A percentile compares a stretch with the other conserved stretches of the same genome.
Conservation (phyloP, 2,888 invertebrate species). For the Hyposoter dolosus region DNA sequence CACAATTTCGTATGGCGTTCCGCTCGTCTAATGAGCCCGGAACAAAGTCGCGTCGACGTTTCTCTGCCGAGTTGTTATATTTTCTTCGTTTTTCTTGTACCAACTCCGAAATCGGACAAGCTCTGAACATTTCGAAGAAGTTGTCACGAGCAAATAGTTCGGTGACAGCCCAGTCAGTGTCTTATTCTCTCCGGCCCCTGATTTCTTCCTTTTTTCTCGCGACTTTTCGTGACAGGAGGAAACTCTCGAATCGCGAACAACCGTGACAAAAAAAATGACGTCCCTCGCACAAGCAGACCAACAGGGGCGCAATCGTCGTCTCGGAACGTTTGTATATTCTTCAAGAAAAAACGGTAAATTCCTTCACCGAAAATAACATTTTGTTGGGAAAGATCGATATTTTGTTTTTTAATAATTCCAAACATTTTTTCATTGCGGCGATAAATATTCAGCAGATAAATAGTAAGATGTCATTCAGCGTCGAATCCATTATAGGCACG, state of each 20-base stretch:
- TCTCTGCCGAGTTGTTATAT: constrained; percentile 45
- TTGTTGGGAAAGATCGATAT: too few species aligned
- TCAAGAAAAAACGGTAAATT: neutral
- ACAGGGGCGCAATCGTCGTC: neutral
- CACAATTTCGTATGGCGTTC: constrained; percentile 72
- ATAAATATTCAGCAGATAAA: too few species aligned
- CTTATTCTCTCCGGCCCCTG: constrained; percentile 61
- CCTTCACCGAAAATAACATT: neutral
- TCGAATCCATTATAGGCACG: constrained; percentile 82
- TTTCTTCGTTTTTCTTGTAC: constrained; percentile 64
- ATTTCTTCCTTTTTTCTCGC: neutral
- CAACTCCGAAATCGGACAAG: constrained; percentile 60
- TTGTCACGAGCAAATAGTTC: constrained; percentile 76
- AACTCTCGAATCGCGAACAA: constrained; percentile 10
- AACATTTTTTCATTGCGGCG: too few species aligned
- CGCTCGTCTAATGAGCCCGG: constrained; percentile 78
- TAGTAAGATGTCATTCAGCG: constrained; percentile 82
- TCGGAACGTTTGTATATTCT: neutral
- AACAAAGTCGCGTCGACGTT: constrained; percentile 77
- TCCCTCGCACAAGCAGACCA: constrained; percentile 61
- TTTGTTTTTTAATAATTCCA: too few species aligned
- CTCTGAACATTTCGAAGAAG: constrained; percentile 73
- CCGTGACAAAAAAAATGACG: constrained; percentile 73
- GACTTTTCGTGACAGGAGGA: neutral
- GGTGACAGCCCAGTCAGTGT: constrained; percentile 80